Base-by-base conservation (phyloP, 1,140 invertebrate genomes). In the Drosophila kohkoa region DNA sequence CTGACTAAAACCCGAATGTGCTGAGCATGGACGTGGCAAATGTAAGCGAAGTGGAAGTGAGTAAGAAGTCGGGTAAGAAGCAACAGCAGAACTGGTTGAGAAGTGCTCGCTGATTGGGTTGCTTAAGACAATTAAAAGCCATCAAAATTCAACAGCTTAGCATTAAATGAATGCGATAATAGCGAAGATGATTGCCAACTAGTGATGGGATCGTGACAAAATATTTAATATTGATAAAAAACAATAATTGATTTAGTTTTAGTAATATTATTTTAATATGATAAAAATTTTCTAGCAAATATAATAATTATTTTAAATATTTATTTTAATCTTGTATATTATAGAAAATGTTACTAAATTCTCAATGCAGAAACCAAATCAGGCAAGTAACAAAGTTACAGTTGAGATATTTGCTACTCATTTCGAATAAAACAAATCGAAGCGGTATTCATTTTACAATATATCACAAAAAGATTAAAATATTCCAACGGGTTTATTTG, bases 81-180 rank as follows among this genome's bases (percentile, higher is more conserved):
- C 6, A 13, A 28, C 5, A 41, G 30, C 4, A 43, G n/a, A 6
- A 55, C 2, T 38, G 7, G 62, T 67, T 41, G 71, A 82, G 45
- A 49, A 51, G 45, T 64, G 59, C 59, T 30, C 55, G 38, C 63
- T 82, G 82, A 86, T 86, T 86, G 79, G 75, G 64, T 77, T 82
- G 71, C 76, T 71, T 79, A 77, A 88, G 83, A 83, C 79, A 88
- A 88, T 88, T 88, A 88, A 88, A 88, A 77, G 63, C 74, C 85
- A 88, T 88, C 77, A 88, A 83, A 88, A 88, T 83, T 88, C 83
- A 88, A 80, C 83, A 88, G 83, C 74, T 88, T 80, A 71, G 63
- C 75, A 88, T 81, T 83, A 88, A 88, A 88, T 77, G 72, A 87
- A 82, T 88, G 77, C 52, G 58, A 55, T 70, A 75, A 75, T 57